Base-by-base conservation (phyloP, 2,113 vertebrate species). In the Mastomys coucha region DNA sequence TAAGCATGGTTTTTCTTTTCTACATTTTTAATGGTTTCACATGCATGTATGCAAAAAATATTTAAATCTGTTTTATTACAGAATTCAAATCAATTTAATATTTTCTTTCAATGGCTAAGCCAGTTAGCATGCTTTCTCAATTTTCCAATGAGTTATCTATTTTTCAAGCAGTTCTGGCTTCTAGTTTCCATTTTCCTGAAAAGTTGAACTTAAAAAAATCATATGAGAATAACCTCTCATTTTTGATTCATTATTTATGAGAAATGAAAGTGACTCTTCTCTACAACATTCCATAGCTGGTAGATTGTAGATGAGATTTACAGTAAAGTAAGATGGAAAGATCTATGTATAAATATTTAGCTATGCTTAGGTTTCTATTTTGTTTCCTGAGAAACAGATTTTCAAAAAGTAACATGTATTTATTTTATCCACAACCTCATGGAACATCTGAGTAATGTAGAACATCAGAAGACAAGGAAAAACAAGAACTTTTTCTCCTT, bases 1-100 rank as follows among this genome's bases (percentile, higher is more conserved):
- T 69, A 88, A 85, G n/a, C 65, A 91, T 88, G 19, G 17, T 75
- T 2, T 2, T 80, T n/a, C 53, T 69, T 33, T 12, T 53, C 16
- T 77, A 1, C 3, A 73, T 84, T 95, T 95, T 89, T 13, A 58
- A 26, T 56, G 36, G 91, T 95, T 98, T 93, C 93, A 19, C 17
- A 86, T 94, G 49, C 51, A 93, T 49, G 28, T 16, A 4, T 82
- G 13, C 45, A 93, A 93, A 93, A 7, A 51, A 86, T 53, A 75
- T 77, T 91, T 95, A 65, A 97, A 96, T 81, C 88, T 95, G 88
- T 88, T 96, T 93, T 56, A 88, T 81, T 90, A 69, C 7, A 94
- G 22, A 90, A 81, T 92, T 93, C 45, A 96, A 86, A 3, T 91
- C 45, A 92, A 63, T 93, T 77, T 95, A 88, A 63, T 16, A 76